A percentile compares a stretch with the other conserved stretches of the same genome.
phyloP scores from a whole-genome alignment of 1,140 invertebrate species.

The Pollicipes pollicipes region DNA sequence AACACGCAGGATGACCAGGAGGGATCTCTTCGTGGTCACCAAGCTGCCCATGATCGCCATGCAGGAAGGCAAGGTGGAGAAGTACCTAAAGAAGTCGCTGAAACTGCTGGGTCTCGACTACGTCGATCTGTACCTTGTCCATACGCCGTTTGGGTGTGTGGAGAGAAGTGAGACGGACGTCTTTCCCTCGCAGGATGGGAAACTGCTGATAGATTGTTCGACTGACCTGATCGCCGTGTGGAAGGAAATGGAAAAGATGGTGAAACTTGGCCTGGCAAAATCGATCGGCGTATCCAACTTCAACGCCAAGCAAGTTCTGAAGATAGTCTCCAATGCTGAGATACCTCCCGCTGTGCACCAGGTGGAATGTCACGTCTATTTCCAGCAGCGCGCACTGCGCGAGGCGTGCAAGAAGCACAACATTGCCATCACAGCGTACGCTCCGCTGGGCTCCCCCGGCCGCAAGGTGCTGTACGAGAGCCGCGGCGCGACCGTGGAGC shows the following conservation, averaged over 20 bases:
- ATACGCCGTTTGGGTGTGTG: slow-evolving; percentile 37
- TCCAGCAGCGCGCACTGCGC: not conserved
- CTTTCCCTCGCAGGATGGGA: not conserved
- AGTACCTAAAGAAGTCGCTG: slow-evolving; percentile 50
- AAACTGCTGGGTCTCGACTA: slow-evolving; percentile 52
- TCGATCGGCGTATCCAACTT: not conserved
- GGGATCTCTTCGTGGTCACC: slow-evolving; percentile 33
- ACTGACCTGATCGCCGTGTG: not conserved
- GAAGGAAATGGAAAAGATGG: not conserved
- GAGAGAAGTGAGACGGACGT: not conserved
- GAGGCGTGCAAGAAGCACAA: not conserved
- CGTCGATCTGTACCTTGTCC: slow-evolving; percentile 66
- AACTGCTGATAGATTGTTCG: not conserved
- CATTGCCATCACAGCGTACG: not conserved
- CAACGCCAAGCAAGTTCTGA: not conserved
- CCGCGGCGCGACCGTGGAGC: not conserved
- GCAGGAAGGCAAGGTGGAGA: slow-evolving; percentile 45
- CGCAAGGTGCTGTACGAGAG: slow-evolving; percentile 7
- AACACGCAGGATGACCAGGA: slow-evolving; percentile 32
- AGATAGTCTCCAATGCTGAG: not conserved
- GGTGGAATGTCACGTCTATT: not conserved
- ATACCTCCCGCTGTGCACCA: not conserved
- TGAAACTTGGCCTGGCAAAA: not conserved
- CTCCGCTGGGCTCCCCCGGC: not conserved
- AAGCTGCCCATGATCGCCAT: slow-evolving; percentile 25